phyloP scores from a whole-genome alignment of 2,113 vertebrate species.

The Leucopsar rothschildi region DNA sequence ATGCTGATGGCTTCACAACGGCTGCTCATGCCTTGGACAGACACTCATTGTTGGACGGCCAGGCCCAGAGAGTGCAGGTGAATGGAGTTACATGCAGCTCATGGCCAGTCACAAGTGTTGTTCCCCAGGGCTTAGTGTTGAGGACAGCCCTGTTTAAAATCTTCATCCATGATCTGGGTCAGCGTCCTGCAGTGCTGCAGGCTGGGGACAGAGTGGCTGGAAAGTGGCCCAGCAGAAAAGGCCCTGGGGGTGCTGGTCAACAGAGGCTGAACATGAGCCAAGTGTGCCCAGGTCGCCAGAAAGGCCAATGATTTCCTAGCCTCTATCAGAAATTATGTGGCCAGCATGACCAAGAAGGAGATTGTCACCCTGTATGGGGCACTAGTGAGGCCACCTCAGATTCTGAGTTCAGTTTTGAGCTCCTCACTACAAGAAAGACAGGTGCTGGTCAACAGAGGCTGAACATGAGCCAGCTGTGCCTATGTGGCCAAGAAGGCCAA shows the following conservation, averaged over 20 bases:
- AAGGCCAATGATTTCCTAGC: too few relatives aligned
- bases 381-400: too few relatives aligned
- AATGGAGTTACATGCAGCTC: not conserved
- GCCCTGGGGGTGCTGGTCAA: not conserved
- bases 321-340: too few relatives aligned
- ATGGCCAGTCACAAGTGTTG: rapidly evolving
- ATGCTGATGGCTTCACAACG: not conserved
- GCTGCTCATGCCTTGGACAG: rapidly evolving
- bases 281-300: not conserved
- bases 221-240: not conserved
- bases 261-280: not conserved
- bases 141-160: not conserved
- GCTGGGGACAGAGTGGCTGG: not conserved
- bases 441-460: rapidly evolving
- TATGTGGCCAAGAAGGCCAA: not conserved
- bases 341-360: too few relatives aligned
- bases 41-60: rapidly evolving
- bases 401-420: too few relatives aligned
- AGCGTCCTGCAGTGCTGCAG: rapidly evolving
- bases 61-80: not conserved
- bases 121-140: not conserved
- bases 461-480: not conserved
- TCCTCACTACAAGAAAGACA: too few relatives aligned
- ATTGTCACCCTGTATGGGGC: too few relatives aligned
- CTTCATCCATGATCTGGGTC: not conserved